phyloP scores from a whole-genome alignment of 2,888 invertebrate species.

The Macrophya alboannulata region DNA sequence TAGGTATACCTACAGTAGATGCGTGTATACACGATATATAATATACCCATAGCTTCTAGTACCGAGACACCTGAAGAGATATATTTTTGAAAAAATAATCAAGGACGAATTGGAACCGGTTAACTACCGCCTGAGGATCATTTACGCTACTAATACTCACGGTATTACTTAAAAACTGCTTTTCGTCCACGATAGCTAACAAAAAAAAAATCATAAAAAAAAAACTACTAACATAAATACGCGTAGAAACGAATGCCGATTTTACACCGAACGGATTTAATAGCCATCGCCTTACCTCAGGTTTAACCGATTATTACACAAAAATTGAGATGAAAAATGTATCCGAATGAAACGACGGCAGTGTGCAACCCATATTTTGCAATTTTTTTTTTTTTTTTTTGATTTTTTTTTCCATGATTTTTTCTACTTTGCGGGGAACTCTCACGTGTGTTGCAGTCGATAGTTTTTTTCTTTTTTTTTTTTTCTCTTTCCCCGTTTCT shows the following conservation, averaged over 20 bases:
- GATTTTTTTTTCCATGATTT: neutral
- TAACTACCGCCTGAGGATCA: conserved; percentile 19
- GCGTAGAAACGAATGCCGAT: neutral
- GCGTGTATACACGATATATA: neutral
- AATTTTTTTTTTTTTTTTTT: conserved; percentile 13
- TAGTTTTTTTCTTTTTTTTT: conserved; percentile 51
- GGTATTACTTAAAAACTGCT: conserved; percentile 1
- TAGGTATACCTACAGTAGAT: neutral
- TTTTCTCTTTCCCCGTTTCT: conserved; percentile 57
- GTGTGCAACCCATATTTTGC: conserved; percentile 19
- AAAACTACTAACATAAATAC: neutral
- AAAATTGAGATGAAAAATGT: neutral
- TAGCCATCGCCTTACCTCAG: neutral
- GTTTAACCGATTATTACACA: neutral
- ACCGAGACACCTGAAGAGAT: conserved; percentile 1
- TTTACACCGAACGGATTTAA: neutral
- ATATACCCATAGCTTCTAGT: neutral
- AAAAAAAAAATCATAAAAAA: neutral
- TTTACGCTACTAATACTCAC: neutral
- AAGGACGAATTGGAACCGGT: conserved; percentile 38
- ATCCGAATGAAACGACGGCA: neutral
- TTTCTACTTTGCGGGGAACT: neutral
- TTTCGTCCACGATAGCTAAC: neutral
- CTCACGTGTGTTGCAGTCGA: conserved; percentile 49
- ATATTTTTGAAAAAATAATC: neutral